A percentile compares a stretch with the other conserved stretches of the same genome.
These are phyloP conservation scores for Remorina albescens DNA, from an alignment of 2,797 vertebrate species.

Conservation along the genomic window DNA sequence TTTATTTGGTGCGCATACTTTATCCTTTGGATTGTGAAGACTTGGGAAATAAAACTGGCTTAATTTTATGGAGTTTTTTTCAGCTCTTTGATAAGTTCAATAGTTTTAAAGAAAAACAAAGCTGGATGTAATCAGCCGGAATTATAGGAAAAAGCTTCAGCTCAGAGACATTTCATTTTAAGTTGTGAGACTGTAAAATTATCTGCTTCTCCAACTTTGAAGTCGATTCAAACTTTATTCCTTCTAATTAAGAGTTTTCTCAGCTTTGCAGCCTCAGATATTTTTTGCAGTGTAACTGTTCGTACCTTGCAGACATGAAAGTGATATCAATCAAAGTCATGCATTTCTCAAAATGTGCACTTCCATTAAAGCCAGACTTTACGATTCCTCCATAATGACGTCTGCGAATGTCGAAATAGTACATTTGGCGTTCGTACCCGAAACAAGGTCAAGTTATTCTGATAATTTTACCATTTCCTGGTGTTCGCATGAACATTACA, in stretches of 20 bases:
- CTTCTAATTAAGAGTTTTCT: not conserved
- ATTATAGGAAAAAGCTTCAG: too few relatives aligned
- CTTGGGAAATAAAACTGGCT: not conserved
- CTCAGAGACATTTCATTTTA: too few relatives aligned
- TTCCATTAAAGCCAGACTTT: not conserved
- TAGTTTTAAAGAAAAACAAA: not conserved
- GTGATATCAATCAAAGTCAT: not conserved
- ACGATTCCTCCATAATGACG: not conserved
- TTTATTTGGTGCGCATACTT: too few relatives aligned
- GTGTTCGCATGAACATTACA: not conserved
- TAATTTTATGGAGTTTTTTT: not conserved
- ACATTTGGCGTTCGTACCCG: slow-evolving; percentile 1
- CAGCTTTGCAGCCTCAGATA: not conserved
- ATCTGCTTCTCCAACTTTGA: not conserved
- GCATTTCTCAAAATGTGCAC: not conserved
- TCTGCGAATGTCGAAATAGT: not conserved
- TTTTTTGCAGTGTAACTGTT: too few relatives aligned
- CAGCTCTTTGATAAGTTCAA: not conserved
- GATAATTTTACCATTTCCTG: not conserved
- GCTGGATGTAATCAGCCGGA: not conserved
- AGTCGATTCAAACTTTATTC: too few relatives aligned
- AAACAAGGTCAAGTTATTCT: slow-evolving; percentile 5
- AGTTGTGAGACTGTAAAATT: not conserved
- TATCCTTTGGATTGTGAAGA: not conserved
- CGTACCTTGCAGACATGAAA: not conserved